These are phyloP conservation scores for Calephelis nemesis DNA, from an alignment of 1,140 invertebrate genomes.

Conservation along the genomic window DNA sequence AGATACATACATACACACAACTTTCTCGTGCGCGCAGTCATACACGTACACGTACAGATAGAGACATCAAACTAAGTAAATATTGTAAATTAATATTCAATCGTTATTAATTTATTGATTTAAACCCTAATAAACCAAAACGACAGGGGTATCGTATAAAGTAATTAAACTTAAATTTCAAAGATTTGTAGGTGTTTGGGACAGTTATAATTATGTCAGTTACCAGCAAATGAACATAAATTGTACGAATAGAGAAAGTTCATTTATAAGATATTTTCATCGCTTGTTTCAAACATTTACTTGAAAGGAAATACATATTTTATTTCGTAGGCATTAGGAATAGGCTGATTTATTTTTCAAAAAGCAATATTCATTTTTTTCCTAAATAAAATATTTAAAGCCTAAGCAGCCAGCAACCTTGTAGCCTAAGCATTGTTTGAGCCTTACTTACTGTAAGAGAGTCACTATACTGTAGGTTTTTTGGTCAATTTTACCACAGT, in stretches of 20 bases:
- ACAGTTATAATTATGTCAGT: conserved; percentile 61
- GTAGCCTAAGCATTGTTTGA: too few relatives aligned
- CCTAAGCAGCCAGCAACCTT: too few relatives aligned
- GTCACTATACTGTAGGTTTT: too few relatives aligned
- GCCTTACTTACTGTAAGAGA: too few relatives aligned
- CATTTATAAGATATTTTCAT: neutral
- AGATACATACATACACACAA: too few relatives aligned
- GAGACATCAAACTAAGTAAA: neutral
- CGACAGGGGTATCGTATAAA: conserved; percentile 48
- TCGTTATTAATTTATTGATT: conserved; percentile 5
- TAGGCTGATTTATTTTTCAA: too few relatives aligned
- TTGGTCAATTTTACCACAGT: too few relatives aligned
- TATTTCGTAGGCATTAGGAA: neutral
- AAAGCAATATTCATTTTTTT: too few relatives aligned
- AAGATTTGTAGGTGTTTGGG: conserved; percentile 48
- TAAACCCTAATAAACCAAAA: conserved; percentile 9
- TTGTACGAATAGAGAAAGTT: conserved; percentile 21
- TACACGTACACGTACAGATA: too few relatives aligned
- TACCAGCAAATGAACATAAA: conserved; percentile 23
- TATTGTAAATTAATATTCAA: conserved; percentile 3
- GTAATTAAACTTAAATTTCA: conserved; percentile 69
- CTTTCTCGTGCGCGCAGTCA: too few relatives aligned
- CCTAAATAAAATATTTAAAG: too few relatives aligned
- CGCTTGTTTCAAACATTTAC: conserved; percentile 6
- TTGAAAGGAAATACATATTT: conserved; percentile 20